Percentiles rank a stretch among this genome's conserved stretches.
These are phyloP conservation scores for Stomatorhinus walkeri DNA, from an alignment of 2,797 vertebrate species.

Conservation along the genomic window DNA sequence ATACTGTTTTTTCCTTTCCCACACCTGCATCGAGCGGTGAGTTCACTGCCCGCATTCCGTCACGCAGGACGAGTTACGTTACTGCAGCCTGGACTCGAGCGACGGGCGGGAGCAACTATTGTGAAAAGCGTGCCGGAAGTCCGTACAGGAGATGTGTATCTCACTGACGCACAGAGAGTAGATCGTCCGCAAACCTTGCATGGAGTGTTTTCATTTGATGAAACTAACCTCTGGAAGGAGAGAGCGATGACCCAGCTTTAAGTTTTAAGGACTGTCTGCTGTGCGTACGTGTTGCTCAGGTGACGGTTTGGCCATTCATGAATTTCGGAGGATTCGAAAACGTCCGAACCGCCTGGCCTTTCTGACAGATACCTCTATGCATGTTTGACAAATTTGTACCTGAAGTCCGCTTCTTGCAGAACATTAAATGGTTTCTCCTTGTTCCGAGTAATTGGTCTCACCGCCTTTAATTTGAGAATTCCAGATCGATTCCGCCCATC, in stretches of 20 bases:
- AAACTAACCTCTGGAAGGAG: neutral
- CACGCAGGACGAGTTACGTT: neutral
- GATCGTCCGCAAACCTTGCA: neutral
- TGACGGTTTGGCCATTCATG: neutral
- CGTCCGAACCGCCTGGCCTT: neutral
- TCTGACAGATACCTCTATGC: slow-evolving; percentile 54
- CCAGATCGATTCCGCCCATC: neutral
- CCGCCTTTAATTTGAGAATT: slow-evolving; percentile 8
- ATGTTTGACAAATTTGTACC: slow-evolving; percentile 35
- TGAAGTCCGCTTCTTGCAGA: neutral
- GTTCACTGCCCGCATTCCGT: slow-evolving; percentile 16
- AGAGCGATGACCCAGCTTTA: neutral
- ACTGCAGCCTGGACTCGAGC: neutral
- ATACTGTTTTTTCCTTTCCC: slow-evolving; percentile 23
- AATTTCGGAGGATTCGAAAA: neutral
- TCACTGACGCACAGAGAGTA: neutral
- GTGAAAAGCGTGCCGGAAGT: neutral
- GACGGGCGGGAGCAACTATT: neutral
- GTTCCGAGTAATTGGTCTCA: neutral
- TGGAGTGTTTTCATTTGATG: neutral
- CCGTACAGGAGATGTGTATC: too few relatives aligned
- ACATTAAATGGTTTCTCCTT: neutral
- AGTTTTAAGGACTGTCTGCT: neutral
- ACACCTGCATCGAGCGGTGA: neutral
- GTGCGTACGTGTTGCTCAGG: neutral